Conservation (phyloP, 2,888 invertebrate genomes). For the Seira sanloemensis region DNA sequence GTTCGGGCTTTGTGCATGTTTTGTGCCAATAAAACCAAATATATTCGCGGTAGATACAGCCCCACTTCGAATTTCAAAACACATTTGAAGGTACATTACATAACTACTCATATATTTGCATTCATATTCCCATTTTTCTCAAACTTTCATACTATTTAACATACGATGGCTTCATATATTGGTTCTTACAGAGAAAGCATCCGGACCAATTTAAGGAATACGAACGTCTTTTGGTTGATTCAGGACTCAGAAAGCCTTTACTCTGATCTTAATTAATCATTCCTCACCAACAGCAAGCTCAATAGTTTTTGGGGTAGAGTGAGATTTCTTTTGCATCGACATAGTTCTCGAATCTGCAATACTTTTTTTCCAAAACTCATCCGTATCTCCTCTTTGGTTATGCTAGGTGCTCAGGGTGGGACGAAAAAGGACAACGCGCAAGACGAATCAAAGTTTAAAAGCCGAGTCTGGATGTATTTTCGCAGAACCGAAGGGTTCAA, state of each 20-base stretch:
- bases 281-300: no score
- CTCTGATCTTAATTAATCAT: no score
- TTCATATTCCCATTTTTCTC: neutral
- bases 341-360: no score
- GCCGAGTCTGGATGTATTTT: neutral
- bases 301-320: no score
- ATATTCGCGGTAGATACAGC: slow-evolving; percentile 35
- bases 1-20: slow-evolving; percentile 41
- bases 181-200: slow-evolving; percentile 43
- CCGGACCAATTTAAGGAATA: slow-evolving; percentile 32
- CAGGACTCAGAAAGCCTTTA: slow-evolving; percentile 15
- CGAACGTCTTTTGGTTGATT: neutral
- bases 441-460: neutral
- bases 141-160: neutral
- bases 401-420: neutral
- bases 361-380: no score
- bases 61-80: slow-evolving; percentile 49
- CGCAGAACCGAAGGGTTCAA: neutral
- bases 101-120: neutral
- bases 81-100: slow-evolving; percentile 43
- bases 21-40: slow-evolving; percentile 23
- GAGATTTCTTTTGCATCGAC: no score
- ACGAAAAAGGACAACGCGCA: neutral
- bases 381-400: no score
- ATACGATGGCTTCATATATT: no score